Conservation (phyloP, 2,888 invertebrate genomes). For the Drosophila recens region DNA sequence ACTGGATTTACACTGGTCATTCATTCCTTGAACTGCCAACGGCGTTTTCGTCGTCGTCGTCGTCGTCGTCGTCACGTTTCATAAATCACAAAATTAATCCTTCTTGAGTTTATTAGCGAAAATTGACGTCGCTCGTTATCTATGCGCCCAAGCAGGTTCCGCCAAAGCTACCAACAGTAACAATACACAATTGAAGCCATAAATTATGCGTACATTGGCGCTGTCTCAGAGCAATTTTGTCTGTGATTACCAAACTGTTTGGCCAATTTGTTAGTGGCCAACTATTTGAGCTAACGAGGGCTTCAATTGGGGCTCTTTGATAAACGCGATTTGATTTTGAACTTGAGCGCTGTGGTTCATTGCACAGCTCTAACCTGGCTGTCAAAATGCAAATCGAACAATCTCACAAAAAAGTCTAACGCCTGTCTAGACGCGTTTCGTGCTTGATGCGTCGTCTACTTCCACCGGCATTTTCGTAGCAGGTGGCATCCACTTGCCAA, state of each 20-base stretch:
- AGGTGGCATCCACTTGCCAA: slow-evolving; percentile 55
- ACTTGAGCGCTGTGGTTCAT: slow-evolving; percentile 55
- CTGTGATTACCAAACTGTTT: slow-evolving; percentile 43
- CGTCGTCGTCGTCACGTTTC: slow-evolving; percentile 51
- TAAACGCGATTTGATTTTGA: slow-evolving; percentile 39
- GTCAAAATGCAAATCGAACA: slow-evolving; percentile 65
- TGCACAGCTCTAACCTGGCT: slow-evolving; percentile 41
- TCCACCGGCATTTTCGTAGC: slow-evolving; percentile 47
- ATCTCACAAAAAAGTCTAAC: slow-evolving; percentile 50
- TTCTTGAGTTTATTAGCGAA: slow-evolving; percentile 84
- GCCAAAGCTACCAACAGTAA: slow-evolving; percentile 23
- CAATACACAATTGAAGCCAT: slow-evolving; percentile 60
- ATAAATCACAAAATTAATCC: slow-evolving; percentile 85
- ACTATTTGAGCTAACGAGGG: slow-evolving; percentile 13
- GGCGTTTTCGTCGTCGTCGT: slow-evolving; percentile 29
- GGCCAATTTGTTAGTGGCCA: slow-evolving; percentile 42
- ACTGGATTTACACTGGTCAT: slow-evolving; percentile 23
- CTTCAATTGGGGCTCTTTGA: slow-evolving; percentile 8
- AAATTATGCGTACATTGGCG: slow-evolving; percentile 71
- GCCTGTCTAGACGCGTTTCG: slow-evolving; percentile 63
- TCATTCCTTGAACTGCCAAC: slow-evolving; percentile 10
- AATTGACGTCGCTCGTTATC: slow-evolving; percentile 81
- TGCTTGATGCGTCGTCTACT: slow-evolving; percentile 24
- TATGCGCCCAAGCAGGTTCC: slow-evolving; percentile 30
- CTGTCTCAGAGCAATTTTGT: slow-evolving; percentile 30